These are phyloP conservation scores for Enoplolaimus lenunculus DNA, from an alignment of 2,888 invertebrate species.

Conservation along the genomic window DNA sequence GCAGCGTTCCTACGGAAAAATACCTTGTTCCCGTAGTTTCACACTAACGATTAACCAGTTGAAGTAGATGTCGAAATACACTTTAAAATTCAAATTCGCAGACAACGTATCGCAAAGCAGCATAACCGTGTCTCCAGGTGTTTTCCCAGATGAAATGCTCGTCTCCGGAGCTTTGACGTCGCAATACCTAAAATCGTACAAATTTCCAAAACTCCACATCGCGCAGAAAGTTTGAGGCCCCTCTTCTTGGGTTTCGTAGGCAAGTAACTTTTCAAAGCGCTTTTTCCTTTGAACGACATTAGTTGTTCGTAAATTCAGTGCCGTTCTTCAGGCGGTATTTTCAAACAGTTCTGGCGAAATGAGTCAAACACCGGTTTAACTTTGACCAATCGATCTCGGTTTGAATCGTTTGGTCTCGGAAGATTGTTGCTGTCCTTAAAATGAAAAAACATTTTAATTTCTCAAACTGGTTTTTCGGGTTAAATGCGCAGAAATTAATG, in stretches of 20 bases:
- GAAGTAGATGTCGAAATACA: constrained; percentile 27
- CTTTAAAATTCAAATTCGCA: constrained; percentile 26
- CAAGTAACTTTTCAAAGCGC: not conserved
- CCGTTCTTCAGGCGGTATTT: not conserved
- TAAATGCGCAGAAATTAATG: too few species aligned
- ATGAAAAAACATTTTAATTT: too few species aligned
- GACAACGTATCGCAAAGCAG: constrained; percentile 25
- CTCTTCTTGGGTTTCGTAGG: constrained; percentile 5
- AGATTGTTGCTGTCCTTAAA: not conserved
- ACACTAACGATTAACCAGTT: constrained; percentile 20
- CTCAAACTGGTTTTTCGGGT: too few species aligned
- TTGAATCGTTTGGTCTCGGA: not conserved
- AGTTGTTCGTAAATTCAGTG: not conserved
- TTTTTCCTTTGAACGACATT: not conserved
- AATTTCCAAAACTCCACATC: constrained; percentile 31
- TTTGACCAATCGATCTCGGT: not conserved
- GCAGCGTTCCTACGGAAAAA: not conserved
- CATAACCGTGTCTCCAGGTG: not conserved
- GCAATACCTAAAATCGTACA: constrained; percentile 33
- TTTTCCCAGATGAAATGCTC: not conserved
- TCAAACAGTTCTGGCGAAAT: not conserved
- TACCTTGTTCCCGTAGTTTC: not conserved
- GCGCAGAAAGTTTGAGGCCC: constrained; percentile 28
- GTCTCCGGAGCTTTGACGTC: constrained; percentile 26
- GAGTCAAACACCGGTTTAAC: not conserved